Evolutionary conservation across 2,888 invertebrate species (phyloP), one percentile per base, ranked within the genome.

Genomic region (Cistogaster globosa): DNA sequence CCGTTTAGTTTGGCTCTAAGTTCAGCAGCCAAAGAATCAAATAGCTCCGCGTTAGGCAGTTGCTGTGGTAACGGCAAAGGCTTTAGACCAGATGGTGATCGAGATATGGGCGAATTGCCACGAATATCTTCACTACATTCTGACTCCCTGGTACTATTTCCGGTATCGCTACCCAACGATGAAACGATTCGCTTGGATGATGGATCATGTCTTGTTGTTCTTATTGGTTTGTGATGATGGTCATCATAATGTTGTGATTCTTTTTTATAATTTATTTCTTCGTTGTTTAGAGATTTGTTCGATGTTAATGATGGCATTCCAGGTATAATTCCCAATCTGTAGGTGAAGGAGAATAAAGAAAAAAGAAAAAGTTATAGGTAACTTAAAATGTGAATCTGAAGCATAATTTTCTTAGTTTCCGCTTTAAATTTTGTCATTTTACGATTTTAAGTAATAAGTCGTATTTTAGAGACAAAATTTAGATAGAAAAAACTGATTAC

Each of bases 11-110:
- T 96, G 80, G 95, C 96, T 88, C 98, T 95, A 87, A 99, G 93
- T 90, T 99, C 99, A 0, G 98, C 98, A 1, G 98, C 97, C 87
- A 98, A 93, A 53, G 97, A 97, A 91, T 98, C 98, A 91, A 98
- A 98, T 11, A 98, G 94, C 84, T 96, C 96, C 32, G 97, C 95
- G 36, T 96, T 94, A 88, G 94, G 93, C 90, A 91, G 93, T 57
- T 88, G 86, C 48, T 87, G 87, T 57, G 86, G 85, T 18, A 80
- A 16, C 16, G 87, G 79, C 16, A 83, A 75, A n/a, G 88, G 87
- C 32, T 84, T 86, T 22, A 87, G 32, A 32, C 87, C 88, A 18
- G 90, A 90, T 69, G 92, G 91, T 32, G 91, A 90, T 6, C 91
- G 89, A 48, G 92, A 91, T 16, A 91, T 88, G n/a, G 92, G 91